Evolutionary conservation across 2,797 vertebrate genomes (phyloP), one percentile per base, ranked within the genome.

Genomic region (Enoplosus armatus): DNA sequence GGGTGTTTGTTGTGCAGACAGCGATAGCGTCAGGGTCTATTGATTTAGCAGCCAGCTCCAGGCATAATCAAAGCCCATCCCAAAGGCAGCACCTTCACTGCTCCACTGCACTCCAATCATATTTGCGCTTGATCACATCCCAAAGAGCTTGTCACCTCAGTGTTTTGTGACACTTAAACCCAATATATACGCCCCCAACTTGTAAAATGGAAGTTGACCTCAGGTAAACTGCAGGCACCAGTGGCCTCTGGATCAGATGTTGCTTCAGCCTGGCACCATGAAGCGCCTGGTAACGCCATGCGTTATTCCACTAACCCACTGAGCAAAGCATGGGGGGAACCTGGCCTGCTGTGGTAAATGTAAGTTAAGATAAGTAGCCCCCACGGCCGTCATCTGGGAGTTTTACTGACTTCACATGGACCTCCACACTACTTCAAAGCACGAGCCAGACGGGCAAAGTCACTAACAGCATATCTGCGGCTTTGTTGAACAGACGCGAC

Each of bases 41-140:
- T 94, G 94, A 93, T 93, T 94, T 85, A 91, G 91, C 86, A 81
- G 79, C 83, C 82, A 85, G 84, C 87, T 90, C 85, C 82, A 78
- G 61, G 88, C 87, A 87, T 92, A 93, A 94, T 93, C 87, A 93
- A 87, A 90, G 82, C 85, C 81, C 83, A 79, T 91, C 90, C 91
- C 91, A 85, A 76, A 90, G 88, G 90, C 90, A 69, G 80, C 56
- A 2, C 75, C 26, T n/a, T 90, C 84, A 66, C 87, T 83, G 92
- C 88, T 92, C 85, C 82, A 80, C 88, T 90, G 90, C 93, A 90
- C 93, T 87, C 92, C 90, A 88, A 93, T 93, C 92, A 92, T 90
- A 94, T 93, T 91, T 90, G 79, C 53, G 81, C 84, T 90, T 90
- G 92, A 93, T 93, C 89, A 90, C 93, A 83, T 93, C 87, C 91